phyloP scores from a whole-genome alignment of 1,140 invertebrate genomes.

The Dendrolimus kikuchii region DNA sequence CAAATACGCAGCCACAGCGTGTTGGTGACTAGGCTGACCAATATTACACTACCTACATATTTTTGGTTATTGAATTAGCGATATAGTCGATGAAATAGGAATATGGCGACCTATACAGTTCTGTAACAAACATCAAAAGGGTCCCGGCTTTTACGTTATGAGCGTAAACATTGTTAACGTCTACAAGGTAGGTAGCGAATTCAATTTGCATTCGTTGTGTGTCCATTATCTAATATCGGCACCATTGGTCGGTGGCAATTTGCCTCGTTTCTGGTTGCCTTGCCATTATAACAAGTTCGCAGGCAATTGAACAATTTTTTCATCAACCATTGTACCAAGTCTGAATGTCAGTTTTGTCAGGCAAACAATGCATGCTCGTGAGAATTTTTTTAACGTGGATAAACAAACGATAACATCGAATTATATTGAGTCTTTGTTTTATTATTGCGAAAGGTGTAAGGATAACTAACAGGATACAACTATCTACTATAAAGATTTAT shows the following conservation, averaged over 20 bases:
- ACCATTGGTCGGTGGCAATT: constrained; percentile 38
- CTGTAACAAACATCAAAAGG: background rate
- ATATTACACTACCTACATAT: no score
- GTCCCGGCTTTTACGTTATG: constrained; percentile 3
- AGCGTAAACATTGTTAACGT: constrained; percentile 18
- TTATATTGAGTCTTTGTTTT: no score
- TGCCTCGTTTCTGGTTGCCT: constrained; percentile 24
- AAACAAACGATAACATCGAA: no score
- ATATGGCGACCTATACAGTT: no score
- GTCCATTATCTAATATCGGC: constrained; percentile 63
- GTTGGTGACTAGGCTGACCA: no score
- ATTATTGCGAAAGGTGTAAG: no score
- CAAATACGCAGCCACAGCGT: no score
- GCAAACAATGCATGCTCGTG: constrained; percentile 21
- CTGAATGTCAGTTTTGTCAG: constrained; percentile 17
- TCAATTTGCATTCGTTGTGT: constrained; percentile 57
- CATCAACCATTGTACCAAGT: constrained; percentile 25
- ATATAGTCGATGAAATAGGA: no score
- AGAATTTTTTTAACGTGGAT: constrained; percentile 10
- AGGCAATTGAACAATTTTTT: constrained; percentile 57
- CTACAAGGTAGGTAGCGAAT: constrained; percentile 20
- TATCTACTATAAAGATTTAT: no score
- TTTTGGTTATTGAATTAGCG: no score
- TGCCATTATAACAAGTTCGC: constrained; percentile 33
- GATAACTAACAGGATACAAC: no score